Conservation (phyloP, 1,140 invertebrate species). For the Gryllus bimaculatus region DNA sequence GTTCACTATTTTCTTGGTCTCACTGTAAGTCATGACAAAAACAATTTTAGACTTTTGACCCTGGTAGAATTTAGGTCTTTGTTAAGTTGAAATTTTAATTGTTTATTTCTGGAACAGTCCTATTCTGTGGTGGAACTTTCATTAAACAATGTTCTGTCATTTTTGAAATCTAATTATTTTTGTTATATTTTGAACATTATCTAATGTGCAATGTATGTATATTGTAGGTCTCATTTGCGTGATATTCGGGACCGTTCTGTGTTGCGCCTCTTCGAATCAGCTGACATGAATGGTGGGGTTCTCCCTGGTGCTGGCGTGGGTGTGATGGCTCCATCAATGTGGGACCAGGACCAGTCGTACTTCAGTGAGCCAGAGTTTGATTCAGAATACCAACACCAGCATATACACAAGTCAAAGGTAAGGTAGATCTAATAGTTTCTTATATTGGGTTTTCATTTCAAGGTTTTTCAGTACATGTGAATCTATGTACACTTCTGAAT, state of each 20-base stretch:
- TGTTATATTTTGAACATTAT: background rate
- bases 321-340: slow-evolving; percentile 37
- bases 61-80: too few species aligned
- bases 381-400: slow-evolving; percentile 85
- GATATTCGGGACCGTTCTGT: slow-evolving; percentile 89
- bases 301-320: slow-evolving; percentile 35
- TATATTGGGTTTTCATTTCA: too few species aligned
- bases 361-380: slow-evolving; percentile 92
- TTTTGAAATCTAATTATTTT: too few species aligned
- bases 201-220: background rate
- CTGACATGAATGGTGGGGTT: slow-evolving; percentile 55
- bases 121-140: too few species aligned
- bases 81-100: too few species aligned
- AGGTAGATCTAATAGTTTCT: slow-evolving; percentile 22
- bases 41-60: too few species aligned
- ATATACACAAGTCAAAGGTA: slow-evolving; percentile 88
- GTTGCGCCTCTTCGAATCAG: slow-evolving; percentile 76
- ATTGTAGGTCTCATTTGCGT: slow-evolving; percentile 61
- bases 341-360: slow-evolving; percentile 67
- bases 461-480: too few species aligned
- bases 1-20: too few species aligned
- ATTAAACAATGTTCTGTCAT: too few species aligned
- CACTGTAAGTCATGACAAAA: too few species aligned
- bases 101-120: too few species aligned
- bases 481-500: too few species aligned